Conservation (phyloP, 2,888 invertebrate genomes). For the Pimpla rufipes region DNA sequence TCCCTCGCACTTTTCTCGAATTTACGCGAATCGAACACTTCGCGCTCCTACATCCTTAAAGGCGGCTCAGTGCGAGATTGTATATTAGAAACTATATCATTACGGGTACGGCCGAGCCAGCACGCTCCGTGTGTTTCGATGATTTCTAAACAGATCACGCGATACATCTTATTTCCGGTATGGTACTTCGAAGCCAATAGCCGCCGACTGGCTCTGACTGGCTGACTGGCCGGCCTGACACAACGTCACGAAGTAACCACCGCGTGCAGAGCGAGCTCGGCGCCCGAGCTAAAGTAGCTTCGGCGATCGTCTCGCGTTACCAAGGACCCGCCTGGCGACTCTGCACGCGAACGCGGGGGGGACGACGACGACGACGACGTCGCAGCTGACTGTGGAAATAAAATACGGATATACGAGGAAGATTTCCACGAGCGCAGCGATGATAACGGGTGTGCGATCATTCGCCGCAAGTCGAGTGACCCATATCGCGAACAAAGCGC, state of each 20-base stretch:
- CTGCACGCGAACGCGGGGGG: background rate
- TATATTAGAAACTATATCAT: slow-evolving; percentile 43
- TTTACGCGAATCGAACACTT: too few relatives aligned
- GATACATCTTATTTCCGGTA: slow-evolving; percentile 33
- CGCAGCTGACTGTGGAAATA: background rate
- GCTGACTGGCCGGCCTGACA: background rate
- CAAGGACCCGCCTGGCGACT: background rate
- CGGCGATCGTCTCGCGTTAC: background rate
- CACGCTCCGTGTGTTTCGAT: slow-evolving; percentile 10
- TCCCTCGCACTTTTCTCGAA: too few relatives aligned
- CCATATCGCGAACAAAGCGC: slow-evolving; percentile 16
- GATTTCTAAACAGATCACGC: slow-evolving; percentile 28
- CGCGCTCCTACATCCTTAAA: too few relatives aligned
- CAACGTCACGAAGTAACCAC: background rate
- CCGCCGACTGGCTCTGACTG: background rate
- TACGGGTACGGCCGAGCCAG: background rate
- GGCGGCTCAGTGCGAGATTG: slow-evolving; percentile 2
- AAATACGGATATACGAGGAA: slow-evolving; percentile 5
- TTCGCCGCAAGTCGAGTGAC: slow-evolving; percentile 22
- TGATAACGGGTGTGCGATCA: slow-evolving; percentile 42
- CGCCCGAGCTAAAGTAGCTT: background rate
- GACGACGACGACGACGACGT: too few relatives aligned
- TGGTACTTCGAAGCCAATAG: background rate
- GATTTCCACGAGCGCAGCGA: background rate
- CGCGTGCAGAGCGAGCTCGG: background rate